A percentile compares a stretch with the other conserved stretches of the same genome.
phyloP scores from a whole-genome alignment of 2,888 invertebrate genomes.

The Orthosia gracilis region DNA sequence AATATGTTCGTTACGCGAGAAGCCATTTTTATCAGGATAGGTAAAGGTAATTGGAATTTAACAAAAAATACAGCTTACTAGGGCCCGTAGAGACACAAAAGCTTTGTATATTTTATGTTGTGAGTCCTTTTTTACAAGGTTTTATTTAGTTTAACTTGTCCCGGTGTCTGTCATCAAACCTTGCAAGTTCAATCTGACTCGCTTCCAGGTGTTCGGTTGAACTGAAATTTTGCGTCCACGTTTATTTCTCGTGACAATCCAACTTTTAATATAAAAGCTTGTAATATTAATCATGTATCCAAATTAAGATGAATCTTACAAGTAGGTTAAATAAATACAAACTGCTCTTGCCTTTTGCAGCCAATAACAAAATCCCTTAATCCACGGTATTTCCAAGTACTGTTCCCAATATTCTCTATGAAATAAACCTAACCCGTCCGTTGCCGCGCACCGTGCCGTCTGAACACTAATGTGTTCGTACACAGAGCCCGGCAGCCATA shows the following conservation, averaged over 20 bases:
- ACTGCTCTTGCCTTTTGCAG: neutral
- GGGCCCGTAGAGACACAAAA: neutral
- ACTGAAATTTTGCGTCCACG: too few relatives aligned
- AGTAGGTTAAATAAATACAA: neutral
- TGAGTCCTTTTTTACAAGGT: neutral
- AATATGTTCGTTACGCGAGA: neutral
- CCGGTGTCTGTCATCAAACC: too few relatives aligned
- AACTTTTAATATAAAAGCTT: too few relatives aligned
- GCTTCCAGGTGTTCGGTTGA: too few relatives aligned
- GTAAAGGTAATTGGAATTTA: neutral
- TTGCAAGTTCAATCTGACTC: too few relatives aligned
- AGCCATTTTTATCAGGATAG: neutral
- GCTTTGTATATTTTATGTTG: neutral
- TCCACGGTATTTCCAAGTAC: neutral
- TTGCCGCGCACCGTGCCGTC: neutral
- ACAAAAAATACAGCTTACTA: neutral
- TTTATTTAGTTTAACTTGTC: too few relatives aligned
- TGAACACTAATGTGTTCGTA: slow-evolving; percentile 22
- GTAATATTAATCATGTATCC: neutral
- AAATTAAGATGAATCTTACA: neutral
- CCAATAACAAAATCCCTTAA: neutral
- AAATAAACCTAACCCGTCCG: neutral
- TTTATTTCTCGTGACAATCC: too few relatives aligned
- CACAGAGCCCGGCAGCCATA: slow-evolving; percentile 17
- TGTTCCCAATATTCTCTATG: neutral